A percentile compares a stretch with the other conserved stretches of the same genome.
These are phyloP conservation scores for Lanius ludovicianus DNA, from an alignment of 2,113 vertebrate genomes.

Conservation along the genomic window DNA sequence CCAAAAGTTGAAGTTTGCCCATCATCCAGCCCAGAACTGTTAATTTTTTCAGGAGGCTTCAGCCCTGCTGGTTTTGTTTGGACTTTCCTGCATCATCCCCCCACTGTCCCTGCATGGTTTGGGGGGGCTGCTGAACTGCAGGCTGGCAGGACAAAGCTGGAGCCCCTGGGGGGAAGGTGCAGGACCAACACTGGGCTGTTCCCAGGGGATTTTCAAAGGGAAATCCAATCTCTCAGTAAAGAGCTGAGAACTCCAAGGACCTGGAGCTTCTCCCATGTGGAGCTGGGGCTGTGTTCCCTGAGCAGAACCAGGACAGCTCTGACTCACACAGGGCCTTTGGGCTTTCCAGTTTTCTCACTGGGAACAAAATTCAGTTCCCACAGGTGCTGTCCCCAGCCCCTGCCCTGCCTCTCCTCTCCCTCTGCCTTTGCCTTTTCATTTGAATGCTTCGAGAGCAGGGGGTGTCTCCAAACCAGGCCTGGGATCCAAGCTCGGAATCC, in stretches of 20 bases:
- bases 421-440: background rate
- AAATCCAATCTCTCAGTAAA: background rate
- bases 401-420: constrained; percentile 18
- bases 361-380: constrained; percentile 27
- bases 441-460: background rate
- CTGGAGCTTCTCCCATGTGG: background rate
- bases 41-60: background rate
- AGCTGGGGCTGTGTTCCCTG: background rate
- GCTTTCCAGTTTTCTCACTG: background rate
- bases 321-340: background rate
- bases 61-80: background rate
- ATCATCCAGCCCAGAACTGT: background rate
- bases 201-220: background rate
- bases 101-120: fast-evolving
- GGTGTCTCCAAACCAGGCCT: background rate
- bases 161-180: background rate
- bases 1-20: background rate
- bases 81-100: background rate
- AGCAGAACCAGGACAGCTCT: background rate
- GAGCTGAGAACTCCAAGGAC: background rate
- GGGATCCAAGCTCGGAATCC: background rate
- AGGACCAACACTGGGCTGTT: background rate
- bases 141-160: background rate
- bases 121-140: background rate
- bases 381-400: background rate